Evolutionary conservation across 1,140 invertebrate species (phyloP).

Genomic region (Grapholita molesta): DNA sequence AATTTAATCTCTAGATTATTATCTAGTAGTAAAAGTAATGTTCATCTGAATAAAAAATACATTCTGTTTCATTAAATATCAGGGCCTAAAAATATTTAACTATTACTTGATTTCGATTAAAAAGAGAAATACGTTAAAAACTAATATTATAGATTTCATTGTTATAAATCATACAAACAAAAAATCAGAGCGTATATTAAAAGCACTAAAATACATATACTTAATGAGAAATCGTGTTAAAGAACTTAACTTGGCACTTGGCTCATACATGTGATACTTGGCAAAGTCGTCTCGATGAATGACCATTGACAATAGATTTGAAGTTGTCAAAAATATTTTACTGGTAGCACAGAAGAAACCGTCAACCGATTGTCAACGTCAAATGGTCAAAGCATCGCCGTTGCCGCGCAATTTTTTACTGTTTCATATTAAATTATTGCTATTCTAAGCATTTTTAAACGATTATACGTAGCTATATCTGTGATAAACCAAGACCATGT

Average conservation of each 20-base stretch:
- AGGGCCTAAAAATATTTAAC: neutral
- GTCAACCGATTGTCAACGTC: neutral
- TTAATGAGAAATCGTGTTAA: neutral
- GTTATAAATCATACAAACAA: neutral
- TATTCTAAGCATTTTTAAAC: neutral
- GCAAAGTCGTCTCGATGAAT: neutral
- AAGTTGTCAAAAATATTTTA: neutral
- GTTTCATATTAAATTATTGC: neutral
- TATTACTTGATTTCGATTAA: neutral
- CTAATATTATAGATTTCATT: neutral
- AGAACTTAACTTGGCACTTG: neutral
- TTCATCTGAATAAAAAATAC: neutral
- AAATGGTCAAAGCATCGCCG: neutral
- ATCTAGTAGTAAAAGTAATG: neutral
- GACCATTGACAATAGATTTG: neutral
- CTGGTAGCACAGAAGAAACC: conserved; percentile 28
- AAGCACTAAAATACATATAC: neutral
- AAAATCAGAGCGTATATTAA: neutral
- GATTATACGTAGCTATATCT: neutral
- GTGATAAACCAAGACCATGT: neutral
- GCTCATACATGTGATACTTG: neutral
- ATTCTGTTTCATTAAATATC: neutral
- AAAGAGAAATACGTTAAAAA: neutral
- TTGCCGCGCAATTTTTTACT: neutral
- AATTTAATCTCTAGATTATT: neutral